phyloP scores from a whole-genome alignment of 2,113 vertebrate genomes.

The Globicephala melas region DNA sequence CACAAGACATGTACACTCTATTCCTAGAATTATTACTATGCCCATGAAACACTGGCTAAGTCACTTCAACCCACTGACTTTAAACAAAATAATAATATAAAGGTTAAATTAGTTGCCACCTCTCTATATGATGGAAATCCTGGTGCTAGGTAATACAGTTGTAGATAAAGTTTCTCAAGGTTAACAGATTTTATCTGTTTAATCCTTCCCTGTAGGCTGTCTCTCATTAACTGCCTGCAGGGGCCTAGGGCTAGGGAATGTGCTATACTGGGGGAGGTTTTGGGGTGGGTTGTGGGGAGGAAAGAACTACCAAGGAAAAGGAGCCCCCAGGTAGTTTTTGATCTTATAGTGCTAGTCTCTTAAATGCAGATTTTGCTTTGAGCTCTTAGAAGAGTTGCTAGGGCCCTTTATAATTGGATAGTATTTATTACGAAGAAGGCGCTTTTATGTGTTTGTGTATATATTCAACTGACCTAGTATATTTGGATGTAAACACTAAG shows the following conservation, averaged over 20 bases:
- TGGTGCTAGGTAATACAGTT: not conserved
- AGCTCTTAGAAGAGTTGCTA: not conserved
- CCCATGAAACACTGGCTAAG: not conserved
- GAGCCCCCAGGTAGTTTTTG: not conserved
- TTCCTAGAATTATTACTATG: not conserved
- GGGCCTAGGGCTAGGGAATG: not conserved
- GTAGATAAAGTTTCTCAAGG: not conserved
- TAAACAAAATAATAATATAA: not conserved
- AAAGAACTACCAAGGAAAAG: not conserved
- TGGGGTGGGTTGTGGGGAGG: not conserved
- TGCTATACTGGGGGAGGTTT: not conserved
- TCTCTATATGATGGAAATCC: not conserved
- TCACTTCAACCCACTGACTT: not conserved
- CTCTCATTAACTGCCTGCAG: not conserved
- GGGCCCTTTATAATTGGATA: not conserved
- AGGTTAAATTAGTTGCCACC: not conserved
- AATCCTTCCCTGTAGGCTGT: not conserved
- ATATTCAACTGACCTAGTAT: not conserved
- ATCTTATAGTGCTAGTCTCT: not conserved
- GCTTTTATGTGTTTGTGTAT: not conserved
- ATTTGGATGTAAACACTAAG: not conserved
- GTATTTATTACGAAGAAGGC: not conserved
- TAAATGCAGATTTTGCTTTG: not conserved
- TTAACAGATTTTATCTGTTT: not conserved
- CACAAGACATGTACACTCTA: not conserved